Evolutionary conservation across 2,797 vertebrate species (phyloP).

Genomic region (Manis crassicaudata): DNA sequence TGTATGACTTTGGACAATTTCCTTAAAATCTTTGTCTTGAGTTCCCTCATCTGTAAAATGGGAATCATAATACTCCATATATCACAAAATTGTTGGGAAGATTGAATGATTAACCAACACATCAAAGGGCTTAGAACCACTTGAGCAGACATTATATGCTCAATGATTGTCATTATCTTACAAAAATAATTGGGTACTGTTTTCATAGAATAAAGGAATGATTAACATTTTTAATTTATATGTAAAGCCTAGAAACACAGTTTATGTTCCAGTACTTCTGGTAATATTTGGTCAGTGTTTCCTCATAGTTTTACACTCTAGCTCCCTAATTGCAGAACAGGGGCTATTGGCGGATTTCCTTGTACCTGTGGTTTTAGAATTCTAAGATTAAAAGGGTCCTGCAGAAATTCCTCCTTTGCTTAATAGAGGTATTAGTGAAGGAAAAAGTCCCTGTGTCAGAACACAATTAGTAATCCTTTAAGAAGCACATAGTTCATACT

Average conservation of each 20-base stretch:
- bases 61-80: not conserved
- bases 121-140: not conserved
- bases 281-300: not conserved
- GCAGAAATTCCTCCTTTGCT: slow-evolving; percentile 2
- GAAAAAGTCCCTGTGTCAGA: not conserved
- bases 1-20: not conserved
- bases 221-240: not conserved
- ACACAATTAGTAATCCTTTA: not conserved
- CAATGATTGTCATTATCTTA: not conserved
- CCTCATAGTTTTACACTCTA: not conserved
- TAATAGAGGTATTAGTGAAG: not conserved
- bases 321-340: not conserved
- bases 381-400: not conserved
- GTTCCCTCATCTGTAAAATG: not conserved
- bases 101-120: not conserved
- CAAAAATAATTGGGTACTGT: not conserved
- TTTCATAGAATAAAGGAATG: slow-evolving; percentile 4
- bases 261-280: not conserved
- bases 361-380: not conserved
- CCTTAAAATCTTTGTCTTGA: not conserved
- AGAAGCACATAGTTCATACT: not conserved
- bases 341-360: not conserved
- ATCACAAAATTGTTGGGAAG: not conserved
- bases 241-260: not conserved
- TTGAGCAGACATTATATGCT: not conserved